Percentiles rank a stretch among this genome's conserved stretches.
Conservation (phyloP, 2,797 vertebrate genomes). For the Philypnodon macrostomus region DNA sequence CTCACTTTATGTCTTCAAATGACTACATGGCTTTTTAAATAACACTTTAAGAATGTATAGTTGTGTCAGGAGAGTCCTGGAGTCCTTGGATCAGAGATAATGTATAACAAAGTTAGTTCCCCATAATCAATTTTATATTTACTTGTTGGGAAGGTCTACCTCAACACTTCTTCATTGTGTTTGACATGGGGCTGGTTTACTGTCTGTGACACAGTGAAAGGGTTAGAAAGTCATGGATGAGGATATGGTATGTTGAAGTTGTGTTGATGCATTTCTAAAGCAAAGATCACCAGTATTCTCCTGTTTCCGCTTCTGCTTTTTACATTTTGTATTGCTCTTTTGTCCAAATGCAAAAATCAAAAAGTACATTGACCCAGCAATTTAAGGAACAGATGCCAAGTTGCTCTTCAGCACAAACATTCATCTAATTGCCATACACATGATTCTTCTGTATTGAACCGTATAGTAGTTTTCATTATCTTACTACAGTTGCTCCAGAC, state of each 20-base stretch:
- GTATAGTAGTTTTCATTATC: background rate
- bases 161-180: background rate
- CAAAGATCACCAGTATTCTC: constrained; percentile 60
- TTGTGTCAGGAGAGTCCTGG: constrained; percentile 63
- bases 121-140: constrained; percentile 1
- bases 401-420: constrained; percentile 43
- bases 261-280: background rate
- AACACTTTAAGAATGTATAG: constrained; percentile 16
- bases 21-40: constrained; percentile 22
- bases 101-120: constrained; percentile 7
- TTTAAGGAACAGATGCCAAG: constrained; percentile 46
- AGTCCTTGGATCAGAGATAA: constrained; percentile 34
- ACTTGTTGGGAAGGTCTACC: constrained; percentile 9
- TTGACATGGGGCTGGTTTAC: no score
- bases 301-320: constrained; percentile 52
- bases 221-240: no score
- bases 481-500: constrained; percentile 19
- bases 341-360: constrained; percentile 15
- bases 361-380: constrained; percentile 19
- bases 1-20: constrained; percentile 19
- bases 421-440: background rate
- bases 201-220: no score
- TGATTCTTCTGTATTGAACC: constrained; percentile 3
- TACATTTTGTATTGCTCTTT: constrained; percentile 5
- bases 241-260: background rate